phyloP scores from a whole-genome alignment of 30 jellyfish, hydroid and myxozoan genomes.

The Pelagia noctiluca region DNA sequence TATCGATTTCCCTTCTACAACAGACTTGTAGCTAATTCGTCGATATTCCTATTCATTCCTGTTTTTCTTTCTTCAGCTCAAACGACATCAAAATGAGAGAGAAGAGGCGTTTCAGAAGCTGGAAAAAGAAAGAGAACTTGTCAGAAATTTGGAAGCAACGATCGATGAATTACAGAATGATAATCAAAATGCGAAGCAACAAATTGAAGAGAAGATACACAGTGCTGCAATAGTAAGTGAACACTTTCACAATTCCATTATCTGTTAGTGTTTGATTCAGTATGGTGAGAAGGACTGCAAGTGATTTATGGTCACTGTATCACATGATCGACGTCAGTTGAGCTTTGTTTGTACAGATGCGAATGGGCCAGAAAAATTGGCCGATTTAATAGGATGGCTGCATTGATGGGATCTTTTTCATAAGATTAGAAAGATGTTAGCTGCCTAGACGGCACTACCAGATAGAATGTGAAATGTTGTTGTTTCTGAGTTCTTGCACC shows the following conservation, averaged over 20 bases:
- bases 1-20: background rate
- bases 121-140: conserved; percentile 12
- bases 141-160: conserved; percentile 3
- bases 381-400: too few relatives aligned
- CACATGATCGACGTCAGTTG: too few relatives aligned
- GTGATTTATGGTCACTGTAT: too few relatives aligned
- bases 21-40: background rate
- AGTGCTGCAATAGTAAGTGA: conserved; percentile 15
- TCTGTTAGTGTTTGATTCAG: background rate
- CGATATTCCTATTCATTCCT: background rate
- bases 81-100: conserved; percentile 44
- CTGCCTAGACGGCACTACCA: background rate
- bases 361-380: too few relatives aligned
- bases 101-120: conserved; percentile 22
- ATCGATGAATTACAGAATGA: conserved; percentile 18
- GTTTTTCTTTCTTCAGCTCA: background rate
- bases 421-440: background rate
- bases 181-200: conserved; percentile 14
- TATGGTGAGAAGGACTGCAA: too few relatives aligned
- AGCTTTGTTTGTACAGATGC: too few relatives aligned
- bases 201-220: background rate
- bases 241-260: too few relatives aligned
- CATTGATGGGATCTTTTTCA: too few relatives aligned
- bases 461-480: too few relatives aligned
- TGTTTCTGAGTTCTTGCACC: background rate